A percentile compares a stretch with the other conserved stretches of the same genome.
Conservation (phyloP, 1,140 invertebrate genomes). For the Oreohelix idahoensis region DNA sequence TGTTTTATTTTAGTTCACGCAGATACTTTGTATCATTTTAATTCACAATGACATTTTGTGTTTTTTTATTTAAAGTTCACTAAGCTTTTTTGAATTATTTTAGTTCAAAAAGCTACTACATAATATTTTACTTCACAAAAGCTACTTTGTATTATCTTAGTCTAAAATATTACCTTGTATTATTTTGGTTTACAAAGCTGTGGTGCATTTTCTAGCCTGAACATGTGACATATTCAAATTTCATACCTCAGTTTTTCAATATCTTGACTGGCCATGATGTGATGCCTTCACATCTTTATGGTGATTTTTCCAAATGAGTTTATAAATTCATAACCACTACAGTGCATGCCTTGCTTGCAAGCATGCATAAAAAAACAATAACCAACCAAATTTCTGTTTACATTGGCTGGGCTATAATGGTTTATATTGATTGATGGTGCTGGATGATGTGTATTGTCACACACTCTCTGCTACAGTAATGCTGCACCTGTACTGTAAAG, state of each 20-base stretch:
- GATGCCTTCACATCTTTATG: background rate
- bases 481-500: background rate
- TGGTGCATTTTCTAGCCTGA: too few relatives aligned
- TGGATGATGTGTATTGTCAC: background rate
- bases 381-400: background rate
- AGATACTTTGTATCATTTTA: too few relatives aligned
- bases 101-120: too few relatives aligned
- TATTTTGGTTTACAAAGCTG: too few relatives aligned
- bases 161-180: too few relatives aligned
- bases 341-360: background rate
- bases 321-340: background rate
- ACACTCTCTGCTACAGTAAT: background rate
- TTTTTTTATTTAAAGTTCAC: too few relatives aligned
- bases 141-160: too few relatives aligned
- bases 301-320: background rate
- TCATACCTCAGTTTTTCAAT: background rate
- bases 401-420: background rate
- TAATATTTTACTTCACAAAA: too few relatives aligned
- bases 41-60: too few relatives aligned
- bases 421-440: background rate
- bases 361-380: background rate
- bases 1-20: too few relatives aligned
- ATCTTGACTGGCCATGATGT: background rate
- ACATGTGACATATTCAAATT: too few relatives aligned
- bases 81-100: too few relatives aligned